Conservation (phyloP, 2,888 invertebrate species). For the Pterobdella sp. region DNA sequence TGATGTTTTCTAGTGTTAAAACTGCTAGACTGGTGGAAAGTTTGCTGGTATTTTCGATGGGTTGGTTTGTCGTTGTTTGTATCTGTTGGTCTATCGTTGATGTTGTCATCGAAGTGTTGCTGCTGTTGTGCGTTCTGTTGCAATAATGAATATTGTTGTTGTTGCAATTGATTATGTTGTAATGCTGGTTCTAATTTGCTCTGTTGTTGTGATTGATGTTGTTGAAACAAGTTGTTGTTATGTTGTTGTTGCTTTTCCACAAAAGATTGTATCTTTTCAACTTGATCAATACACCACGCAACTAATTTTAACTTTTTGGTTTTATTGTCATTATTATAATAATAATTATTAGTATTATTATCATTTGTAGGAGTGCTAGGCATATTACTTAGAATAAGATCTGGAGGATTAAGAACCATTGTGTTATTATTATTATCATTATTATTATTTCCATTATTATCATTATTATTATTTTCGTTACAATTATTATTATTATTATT, state of each 20-base stretch:
- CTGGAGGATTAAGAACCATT: neutral
- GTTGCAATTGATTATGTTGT: no score
- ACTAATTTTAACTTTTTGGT: no score
- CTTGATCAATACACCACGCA: no score
- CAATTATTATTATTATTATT: neutral
- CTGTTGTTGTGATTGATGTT: no score
- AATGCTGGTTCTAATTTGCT: no score
- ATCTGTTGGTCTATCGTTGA: no score
- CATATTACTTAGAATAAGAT: neutral
- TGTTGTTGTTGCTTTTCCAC: no score
- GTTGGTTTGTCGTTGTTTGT: no score
- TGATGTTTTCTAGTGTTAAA: neutral
- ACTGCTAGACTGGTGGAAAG: neutral
- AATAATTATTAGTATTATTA: neutral
- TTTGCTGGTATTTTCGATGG: neutral
- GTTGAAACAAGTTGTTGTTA: no score
- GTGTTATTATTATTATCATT: neutral
- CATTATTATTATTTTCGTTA: conserved; percentile 1
- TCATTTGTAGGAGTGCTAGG: neutral
- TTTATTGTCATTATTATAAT: no score
- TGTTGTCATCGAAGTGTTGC: no score
- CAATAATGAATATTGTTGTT: neutral
- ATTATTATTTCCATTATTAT: neutral
- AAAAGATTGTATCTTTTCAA: no score
- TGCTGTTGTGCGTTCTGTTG: neutral